Evolutionary conservation across 2,113 vertebrate genomes (phyloP).

Genomic region (Sceloporus tristichus): DNA sequence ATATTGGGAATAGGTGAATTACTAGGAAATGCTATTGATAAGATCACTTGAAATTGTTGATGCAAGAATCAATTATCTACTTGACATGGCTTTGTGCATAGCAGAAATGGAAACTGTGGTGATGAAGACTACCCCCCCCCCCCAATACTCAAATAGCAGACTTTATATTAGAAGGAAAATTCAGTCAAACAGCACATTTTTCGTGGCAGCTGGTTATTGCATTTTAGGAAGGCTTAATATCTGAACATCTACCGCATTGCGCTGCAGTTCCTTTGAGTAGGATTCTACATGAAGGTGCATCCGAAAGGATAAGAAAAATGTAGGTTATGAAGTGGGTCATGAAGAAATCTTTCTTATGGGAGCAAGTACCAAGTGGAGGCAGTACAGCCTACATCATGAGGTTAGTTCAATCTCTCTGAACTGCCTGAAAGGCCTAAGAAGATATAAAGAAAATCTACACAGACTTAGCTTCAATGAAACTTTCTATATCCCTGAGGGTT

Average conservation of each 20-base stretch:
- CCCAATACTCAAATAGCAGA: background rate
- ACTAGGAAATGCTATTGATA: background rate
- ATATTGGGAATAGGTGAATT: background rate
- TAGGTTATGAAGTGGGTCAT: background rate
- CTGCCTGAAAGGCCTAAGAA: background rate
- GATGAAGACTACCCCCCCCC: background rate
- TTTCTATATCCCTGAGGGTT: background rate
- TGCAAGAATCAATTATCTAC: background rate
- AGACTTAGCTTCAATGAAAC: background rate
- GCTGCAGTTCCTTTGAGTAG: background rate
- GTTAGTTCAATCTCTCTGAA: background rate
- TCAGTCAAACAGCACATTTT: background rate
- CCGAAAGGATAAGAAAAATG: background rate
- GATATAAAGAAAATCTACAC: background rate
- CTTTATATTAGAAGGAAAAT: background rate
- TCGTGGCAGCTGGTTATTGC: background rate
- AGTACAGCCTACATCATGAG: background rate
- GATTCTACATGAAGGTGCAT: background rate
- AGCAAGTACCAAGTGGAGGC: background rate
- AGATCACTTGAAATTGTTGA: background rate
- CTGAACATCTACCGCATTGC: no score
- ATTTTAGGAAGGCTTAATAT: background rate
- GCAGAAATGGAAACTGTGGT: background rate
- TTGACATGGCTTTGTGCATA: background rate
- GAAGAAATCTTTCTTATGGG: conserved; percentile 1